Percentiles rank a stretch among this genome's conserved stretches.
phyloP scores from a whole-genome alignment of 1,140 invertebrate genomes.

The Bathynomus jamesi region DNA sequence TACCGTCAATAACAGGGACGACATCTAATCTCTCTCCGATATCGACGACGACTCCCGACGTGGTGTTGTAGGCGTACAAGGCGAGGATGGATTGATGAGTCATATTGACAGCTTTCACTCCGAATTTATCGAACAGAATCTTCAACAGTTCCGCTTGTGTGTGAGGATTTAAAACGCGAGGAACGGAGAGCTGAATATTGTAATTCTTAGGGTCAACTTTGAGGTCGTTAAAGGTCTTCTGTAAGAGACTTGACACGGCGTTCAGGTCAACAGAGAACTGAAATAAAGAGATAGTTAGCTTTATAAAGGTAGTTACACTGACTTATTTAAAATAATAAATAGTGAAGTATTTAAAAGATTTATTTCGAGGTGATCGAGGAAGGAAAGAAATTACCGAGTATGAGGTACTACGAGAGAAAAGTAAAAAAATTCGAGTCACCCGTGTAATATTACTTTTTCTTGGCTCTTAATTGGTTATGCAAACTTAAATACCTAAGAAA shows the following conservation, averaged over 20 bases:
- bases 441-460: too few relatives aligned
- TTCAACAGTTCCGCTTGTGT: constrained; percentile 44
- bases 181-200: constrained; percentile 46
- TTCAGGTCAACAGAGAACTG: constrained; percentile 44
- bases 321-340: too few relatives aligned
- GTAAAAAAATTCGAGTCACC: too few relatives aligned
- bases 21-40: constrained; percentile 56
- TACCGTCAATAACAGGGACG: constrained; percentile 55
- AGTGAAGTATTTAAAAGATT: too few relatives aligned
- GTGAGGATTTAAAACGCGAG: constrained; percentile 46
- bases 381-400: too few relatives aligned
- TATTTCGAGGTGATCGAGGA: too few relatives aligned
- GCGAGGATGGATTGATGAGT: constrained; percentile 54
- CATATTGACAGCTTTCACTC: constrained; percentile 49
- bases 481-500: too few relatives aligned
- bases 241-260: constrained; percentile 45
- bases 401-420: too few relatives aligned
- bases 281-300: constrained; percentile 28
- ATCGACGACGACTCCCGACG: constrained; percentile 57
- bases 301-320: constrained; percentile 3
- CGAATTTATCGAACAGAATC: constrained; percentile 45
- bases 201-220: constrained; percentile 45
- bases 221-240: constrained; percentile 47
- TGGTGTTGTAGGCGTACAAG: constrained; percentile 55
- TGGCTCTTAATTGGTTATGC: too few relatives aligned